These are phyloP conservation scores for Hypocryptadius cinnamomeus DNA, from an alignment of 2,113 vertebrate genomes.

Conservation along the genomic window DNA sequence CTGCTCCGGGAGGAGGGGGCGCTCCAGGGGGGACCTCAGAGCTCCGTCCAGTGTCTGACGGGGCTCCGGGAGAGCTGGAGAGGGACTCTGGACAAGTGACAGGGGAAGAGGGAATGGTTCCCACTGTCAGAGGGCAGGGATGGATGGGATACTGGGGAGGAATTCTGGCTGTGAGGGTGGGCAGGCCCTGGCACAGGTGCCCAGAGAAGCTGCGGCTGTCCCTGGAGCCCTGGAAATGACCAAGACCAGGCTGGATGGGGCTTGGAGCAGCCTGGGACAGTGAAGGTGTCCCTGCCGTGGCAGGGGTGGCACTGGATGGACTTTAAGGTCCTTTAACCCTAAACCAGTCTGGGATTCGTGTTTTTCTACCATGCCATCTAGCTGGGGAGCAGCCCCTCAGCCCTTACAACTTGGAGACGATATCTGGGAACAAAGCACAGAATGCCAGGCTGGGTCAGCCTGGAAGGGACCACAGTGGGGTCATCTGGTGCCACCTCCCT, in stretches of 20 bases:
- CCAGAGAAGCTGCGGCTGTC: background rate
- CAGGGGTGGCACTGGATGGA: background rate
- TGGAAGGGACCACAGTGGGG: background rate
- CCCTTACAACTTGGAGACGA: accelerated
- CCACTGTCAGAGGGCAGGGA: accelerated
- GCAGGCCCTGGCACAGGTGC: background rate
- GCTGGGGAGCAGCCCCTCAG: background rate
- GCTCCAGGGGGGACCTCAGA: background rate
- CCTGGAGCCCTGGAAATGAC: background rate
- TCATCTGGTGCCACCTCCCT: background rate
- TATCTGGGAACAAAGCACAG: background rate
- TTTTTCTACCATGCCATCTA: accelerated
- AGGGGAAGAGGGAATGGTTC: background rate
- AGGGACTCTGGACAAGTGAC: background rate
- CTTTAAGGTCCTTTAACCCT: background rate
- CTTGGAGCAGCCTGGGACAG: accelerated
- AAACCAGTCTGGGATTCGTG: background rate
- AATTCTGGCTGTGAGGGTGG: background rate
- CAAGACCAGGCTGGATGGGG: accelerated
- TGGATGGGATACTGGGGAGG: background rate
- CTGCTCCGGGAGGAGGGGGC: background rate
- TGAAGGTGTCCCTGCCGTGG: background rate
- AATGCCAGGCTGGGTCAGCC: background rate
- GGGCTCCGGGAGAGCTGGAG: background rate
- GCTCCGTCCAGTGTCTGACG: accelerated